Percentiles rank a stretch among this genome's conserved stretches.
phyloP scores from a whole-genome alignment of 1,140 invertebrate genomes.

The Philotrypesis tridentata region DNA sequence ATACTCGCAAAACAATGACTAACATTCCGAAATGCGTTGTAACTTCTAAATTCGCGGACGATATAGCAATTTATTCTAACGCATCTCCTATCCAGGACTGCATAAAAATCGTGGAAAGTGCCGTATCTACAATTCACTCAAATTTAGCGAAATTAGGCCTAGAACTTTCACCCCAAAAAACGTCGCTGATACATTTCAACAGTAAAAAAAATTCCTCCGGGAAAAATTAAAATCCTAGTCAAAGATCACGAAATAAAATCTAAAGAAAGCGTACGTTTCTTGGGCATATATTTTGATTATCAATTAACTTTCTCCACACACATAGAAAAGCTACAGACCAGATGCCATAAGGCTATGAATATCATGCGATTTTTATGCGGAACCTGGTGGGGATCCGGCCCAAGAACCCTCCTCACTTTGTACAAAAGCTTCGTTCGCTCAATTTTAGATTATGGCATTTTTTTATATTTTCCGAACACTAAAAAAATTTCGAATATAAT shows the following conservation, averaged over 20 bases:
- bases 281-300: slow-evolving; percentile 42
- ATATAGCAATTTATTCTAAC: too few species aligned
- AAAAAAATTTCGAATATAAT: background rate
- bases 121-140: too few species aligned
- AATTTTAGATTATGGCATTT: slow-evolving; percentile 15
- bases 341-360: slow-evolving; percentile 43
- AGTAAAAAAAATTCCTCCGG: background rate
- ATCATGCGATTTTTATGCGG: slow-evolving; percentile 34
- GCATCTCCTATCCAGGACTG: too few species aligned
- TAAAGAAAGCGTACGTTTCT: slow-evolving; percentile 17
- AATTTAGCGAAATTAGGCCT: too few species aligned
- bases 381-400: too few species aligned
- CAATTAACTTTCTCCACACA: slow-evolving; percentile 47
- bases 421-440: background rate
- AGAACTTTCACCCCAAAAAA: too few species aligned
- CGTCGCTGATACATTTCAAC: slow-evolving; percentile 13
- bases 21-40: slow-evolving; percentile 6
- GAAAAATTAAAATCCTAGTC: slow-evolving; percentile 9
- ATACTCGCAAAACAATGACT: slow-evolving; percentile 13
- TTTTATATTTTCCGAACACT: slow-evolving; percentile 3
- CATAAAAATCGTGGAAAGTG: background rate
- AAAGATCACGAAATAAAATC: slow-evolving; percentile 22
- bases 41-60: too few species aligned
- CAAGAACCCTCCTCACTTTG: too few species aligned
- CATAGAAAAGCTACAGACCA: slow-evolving; percentile 16